phyloP scores from a whole-genome alignment of 2,888 invertebrate genomes.

The Entomobrya multifasciata region DNA sequence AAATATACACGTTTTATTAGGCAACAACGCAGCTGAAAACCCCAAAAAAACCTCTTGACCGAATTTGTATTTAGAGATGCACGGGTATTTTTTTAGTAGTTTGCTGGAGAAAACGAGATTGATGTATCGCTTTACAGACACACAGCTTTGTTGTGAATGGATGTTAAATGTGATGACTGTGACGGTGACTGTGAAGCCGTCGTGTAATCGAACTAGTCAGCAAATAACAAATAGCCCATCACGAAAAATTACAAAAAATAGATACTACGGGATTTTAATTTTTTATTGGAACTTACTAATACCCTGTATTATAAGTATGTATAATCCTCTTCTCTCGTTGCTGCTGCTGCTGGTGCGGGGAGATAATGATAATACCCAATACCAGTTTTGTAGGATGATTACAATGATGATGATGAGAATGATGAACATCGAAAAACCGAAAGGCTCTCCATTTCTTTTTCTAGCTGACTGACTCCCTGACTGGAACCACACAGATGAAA shows the following conservation, averaged over 20 bases:
- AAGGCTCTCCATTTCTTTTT: no score
- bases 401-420: constrained; percentile 1
- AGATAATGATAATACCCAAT: no score
- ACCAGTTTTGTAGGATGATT: no score
- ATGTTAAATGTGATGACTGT: no score
- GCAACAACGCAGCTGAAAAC: constrained; percentile 29
- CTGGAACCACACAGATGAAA: constrained; percentile 28
- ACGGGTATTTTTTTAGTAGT: no score
- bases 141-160: no score
- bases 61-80: constrained; percentile 39
- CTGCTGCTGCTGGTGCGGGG: no score
- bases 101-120: no score
- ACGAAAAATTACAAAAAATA: no score
- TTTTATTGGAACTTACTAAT: background rate
- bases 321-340: constrained; percentile 18
- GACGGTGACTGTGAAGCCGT: no score
- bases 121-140: no score
- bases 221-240: background rate
- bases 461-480: constrained; percentile 14
- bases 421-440: constrained; percentile 16
- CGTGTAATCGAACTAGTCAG: constrained; percentile 4
- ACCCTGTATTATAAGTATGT: background rate
- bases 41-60: no score
- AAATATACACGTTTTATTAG: constrained; percentile 19
- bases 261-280: constrained; percentile 31